phyloP scores from a whole-genome alignment of 2,888 invertebrate genomes.

The Hydroisotoma schaefferi region DNA sequence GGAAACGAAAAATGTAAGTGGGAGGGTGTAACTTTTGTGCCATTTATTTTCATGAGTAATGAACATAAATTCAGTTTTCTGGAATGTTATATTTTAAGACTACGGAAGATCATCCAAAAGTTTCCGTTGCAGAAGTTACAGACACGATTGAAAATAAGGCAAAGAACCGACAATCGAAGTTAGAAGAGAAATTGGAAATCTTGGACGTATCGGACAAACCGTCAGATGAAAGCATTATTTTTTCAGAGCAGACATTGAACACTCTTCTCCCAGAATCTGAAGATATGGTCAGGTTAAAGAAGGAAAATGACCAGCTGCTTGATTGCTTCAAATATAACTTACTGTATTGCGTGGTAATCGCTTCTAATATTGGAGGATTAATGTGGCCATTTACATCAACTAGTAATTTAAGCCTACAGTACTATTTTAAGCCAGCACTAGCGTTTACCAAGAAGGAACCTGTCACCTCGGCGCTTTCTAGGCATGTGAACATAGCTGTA shows the following conservation, averaged over 20 bases:
- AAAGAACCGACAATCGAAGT: not conserved
- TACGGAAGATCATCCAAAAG: not conserved
- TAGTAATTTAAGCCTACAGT: not conserved
- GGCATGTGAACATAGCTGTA: constrained; percentile 5
- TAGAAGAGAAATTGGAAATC: too few relatives aligned
- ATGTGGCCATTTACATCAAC: constrained; percentile 11
- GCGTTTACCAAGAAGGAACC: too few relatives aligned
- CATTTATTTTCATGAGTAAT: too few relatives aligned
- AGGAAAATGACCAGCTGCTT: constrained; percentile 14
- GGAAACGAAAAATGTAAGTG: too few relatives aligned
- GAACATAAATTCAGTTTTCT: too few relatives aligned
- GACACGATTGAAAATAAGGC: not conserved
- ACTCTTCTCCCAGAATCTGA: too few relatives aligned
- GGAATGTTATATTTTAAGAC: too few relatives aligned
- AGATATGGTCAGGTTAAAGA: not conserved
- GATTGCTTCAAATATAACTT: constrained; percentile 20
- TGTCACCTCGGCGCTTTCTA: too few relatives aligned
- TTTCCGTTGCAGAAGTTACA: not conserved
- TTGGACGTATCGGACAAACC: too few relatives aligned
- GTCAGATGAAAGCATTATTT: too few relatives aligned
- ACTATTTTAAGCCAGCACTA: not conserved
- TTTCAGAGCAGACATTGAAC: too few relatives aligned
- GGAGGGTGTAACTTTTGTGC: too few relatives aligned
- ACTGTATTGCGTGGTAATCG: constrained; percentile 14
- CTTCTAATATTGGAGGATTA: constrained; percentile 39